phyloP scores from a whole-genome alignment of 2,797 vertebrate genomes.

The Clamator glandarius region DNA sequence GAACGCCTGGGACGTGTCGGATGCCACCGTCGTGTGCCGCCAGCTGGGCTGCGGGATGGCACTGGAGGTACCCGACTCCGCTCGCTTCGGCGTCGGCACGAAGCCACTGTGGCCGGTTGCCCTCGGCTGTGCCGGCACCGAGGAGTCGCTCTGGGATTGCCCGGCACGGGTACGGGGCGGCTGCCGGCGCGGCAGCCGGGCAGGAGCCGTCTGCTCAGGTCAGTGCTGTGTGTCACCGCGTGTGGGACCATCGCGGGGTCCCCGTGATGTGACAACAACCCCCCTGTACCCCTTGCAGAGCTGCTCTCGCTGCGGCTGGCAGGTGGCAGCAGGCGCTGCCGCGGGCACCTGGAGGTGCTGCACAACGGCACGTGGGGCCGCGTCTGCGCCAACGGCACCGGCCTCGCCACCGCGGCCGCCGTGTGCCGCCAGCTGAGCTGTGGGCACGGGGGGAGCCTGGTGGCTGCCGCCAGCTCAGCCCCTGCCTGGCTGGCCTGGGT shows the following conservation, averaged over 20 bases:
- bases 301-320: not conserved
- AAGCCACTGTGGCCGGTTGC: slow-evolving; percentile 33
- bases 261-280: no score
- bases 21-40: slow-evolving; percentile 54
- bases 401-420: fast-evolving
- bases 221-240: not conserved
- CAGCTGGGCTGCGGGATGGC: slow-evolving; percentile 69
- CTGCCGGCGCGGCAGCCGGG: not conserved
- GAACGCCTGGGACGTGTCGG: slow-evolving; percentile 52
- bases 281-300: not conserved
- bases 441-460: fast-evolving
- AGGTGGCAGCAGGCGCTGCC: not conserved
- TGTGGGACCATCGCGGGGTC: no score
- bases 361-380: not conserved
- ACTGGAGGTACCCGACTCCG: not conserved
- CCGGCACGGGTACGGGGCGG: fast-evolving
- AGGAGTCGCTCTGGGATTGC: slow-evolving; percentile 52
- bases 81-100: not conserved
- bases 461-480: fast-evolving
- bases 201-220: not conserved
- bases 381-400: not conserved
- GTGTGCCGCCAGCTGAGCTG: slow-evolving; percentile 1
- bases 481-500: slow-evolving; percentile 12
- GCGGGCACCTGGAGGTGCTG: not conserved
- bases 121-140: slow-evolving; percentile 22